Base-by-base conservation (phyloP, 2,888 invertebrate species). In the Drosophila paramelanica region DNA sequence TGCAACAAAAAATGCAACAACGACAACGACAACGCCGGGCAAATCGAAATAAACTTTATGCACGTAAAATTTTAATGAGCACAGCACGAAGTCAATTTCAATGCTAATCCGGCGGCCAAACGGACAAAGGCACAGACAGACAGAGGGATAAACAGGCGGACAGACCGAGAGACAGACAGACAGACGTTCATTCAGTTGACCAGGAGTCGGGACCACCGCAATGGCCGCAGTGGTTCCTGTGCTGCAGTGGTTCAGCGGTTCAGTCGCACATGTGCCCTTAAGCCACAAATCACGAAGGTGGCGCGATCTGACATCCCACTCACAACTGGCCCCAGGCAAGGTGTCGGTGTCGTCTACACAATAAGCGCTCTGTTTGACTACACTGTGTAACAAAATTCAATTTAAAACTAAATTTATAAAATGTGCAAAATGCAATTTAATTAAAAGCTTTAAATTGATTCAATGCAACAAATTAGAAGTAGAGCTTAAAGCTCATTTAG, bases 21-120 rank as follows among this genome's bases (percentile, higher is more conserved):
- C 60, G 55, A 62, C 53, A 74, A 53, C 58, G 56, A 76, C 78
- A 80, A 67, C 64, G 73, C 27, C 50, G 69, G 52, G 60, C 71
- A 88, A 88, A 88, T 83, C 84, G 89, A 85, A 87, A 87, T 84
- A 77, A 81, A 89, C 79, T 89, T 85, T 85, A 84, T 84, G 84
- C 85, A 85, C 89, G 85, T 85, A 89, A 89, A 85, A 89, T 89
- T 85, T 89, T 85, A 85, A 85, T 85, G 85, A 85, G 85, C 89
- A 73, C 89, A 84, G 85, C 85, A 85, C 85, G 85, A 85, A 85
- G 88, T 87, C 85, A 85, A 85, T 85, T 85, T 85, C 85, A 85
- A 89, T 85, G 85, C 85, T 89, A 85, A 85, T 89, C 89, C 85
- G 85, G 77, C 79, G 84, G 77, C 81, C 77, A 88, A 53, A 67